Conservation (phyloP, 37 sponge, comb jelly and placozoan genomes). For the Aphrocallistes beatrix region DNA sequence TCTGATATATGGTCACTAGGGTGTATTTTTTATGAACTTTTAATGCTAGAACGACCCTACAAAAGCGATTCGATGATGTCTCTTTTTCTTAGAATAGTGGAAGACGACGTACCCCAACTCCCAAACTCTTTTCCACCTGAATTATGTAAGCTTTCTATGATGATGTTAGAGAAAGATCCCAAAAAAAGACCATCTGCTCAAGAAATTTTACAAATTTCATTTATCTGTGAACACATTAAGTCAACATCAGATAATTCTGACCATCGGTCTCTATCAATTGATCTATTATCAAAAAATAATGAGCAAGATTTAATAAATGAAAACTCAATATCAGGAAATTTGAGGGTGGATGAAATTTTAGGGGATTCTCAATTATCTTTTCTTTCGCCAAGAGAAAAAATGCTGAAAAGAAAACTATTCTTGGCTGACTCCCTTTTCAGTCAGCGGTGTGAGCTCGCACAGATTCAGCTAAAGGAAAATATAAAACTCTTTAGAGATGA, state of each 20-base stretch:
- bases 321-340: neutral
- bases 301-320: neutral
- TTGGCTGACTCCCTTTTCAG: neutral
- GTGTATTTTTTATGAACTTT: constrained; percentile 79
- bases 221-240: constrained; percentile 55
- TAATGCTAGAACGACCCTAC: constrained; percentile 72
- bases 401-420: neutral
- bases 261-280: neutral
- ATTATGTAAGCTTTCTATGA: constrained; percentile 38
- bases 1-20: constrained; percentile 97
- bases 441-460: neutral
- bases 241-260: neutral
- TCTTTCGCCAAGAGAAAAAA: neutral
- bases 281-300: neutral
- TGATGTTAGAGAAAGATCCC: constrained; percentile 83
- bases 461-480: neutral
- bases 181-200: constrained; percentile 53
- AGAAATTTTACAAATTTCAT: constrained; percentile 63
- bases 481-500: neutral
- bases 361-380: neutral
- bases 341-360: neutral
- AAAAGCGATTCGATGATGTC: constrained; percentile 67
- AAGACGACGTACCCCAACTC: constrained; percentile 58
- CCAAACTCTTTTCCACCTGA: constrained; percentile 46
- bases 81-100: constrained; percentile 75